These are phyloP conservation scores for Petrophora chlorosata DNA, from an alignment of 2,888 invertebrate species.

Conservation along the genomic window DNA sequence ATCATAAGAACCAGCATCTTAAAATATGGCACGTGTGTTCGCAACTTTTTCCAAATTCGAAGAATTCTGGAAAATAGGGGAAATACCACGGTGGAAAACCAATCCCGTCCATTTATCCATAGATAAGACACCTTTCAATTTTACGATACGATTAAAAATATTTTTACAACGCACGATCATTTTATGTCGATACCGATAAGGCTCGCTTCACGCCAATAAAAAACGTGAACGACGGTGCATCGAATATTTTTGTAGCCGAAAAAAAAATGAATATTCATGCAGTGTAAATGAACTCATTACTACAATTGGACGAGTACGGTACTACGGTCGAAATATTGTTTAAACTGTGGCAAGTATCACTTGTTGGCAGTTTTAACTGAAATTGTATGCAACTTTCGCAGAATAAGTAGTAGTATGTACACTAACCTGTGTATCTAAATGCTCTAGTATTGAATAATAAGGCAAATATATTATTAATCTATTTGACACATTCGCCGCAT, in stretches of 20 bases:
- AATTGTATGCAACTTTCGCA: too few species aligned
- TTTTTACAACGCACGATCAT: conserved; percentile 31
- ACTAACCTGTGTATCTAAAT: too few species aligned
- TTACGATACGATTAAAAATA: conserved; percentile 20
- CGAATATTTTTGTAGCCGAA: conserved; percentile 56
- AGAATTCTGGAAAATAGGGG: too few species aligned
- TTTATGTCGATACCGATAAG: conserved; percentile 47
- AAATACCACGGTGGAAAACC: neutral
- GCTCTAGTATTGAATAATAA: too few species aligned
- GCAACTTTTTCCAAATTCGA: too few species aligned
- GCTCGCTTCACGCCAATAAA: conserved; percentile 52
- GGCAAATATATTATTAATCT: too few species aligned
- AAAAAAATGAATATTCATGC: conserved; percentile 72
- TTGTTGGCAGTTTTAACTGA: too few species aligned
- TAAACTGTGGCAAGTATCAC: neutral
- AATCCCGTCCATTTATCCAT: conserved; percentile 32
- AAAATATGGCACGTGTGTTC: too few species aligned
- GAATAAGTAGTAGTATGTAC: too few species aligned
- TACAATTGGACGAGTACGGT: conserved; percentile 16
- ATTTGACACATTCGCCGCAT: too few species aligned
- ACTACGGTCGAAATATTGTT: neutral
- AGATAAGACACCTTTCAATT: conserved; percentile 34
- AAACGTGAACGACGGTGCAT: conserved; percentile 49
- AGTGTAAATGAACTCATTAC: conserved; percentile 75
- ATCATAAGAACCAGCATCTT: too few species aligned